Evolutionary conservation across 2,888 invertebrate genomes (phyloP).

Genomic region (Eupithecia tripunctaria): DNA sequence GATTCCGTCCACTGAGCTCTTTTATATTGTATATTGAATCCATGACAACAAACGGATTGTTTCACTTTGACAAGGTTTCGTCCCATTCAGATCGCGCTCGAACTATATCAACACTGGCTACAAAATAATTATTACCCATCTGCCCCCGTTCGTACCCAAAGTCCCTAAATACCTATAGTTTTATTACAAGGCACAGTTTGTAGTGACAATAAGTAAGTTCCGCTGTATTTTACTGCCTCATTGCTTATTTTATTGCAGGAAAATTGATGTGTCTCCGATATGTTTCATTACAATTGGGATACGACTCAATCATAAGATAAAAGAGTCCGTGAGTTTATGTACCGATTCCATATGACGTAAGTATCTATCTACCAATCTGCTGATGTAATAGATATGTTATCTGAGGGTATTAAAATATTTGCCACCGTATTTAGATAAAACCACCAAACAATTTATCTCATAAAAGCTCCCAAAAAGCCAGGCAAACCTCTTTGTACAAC

Average conservation of each 20-base stretch:
- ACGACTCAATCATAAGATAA: conserved; percentile 1
- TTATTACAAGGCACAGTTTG: conserved; percentile 25
- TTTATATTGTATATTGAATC: too few species aligned
- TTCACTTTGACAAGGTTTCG: background rate
- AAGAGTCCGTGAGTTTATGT: background rate
- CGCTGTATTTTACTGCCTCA: conserved; percentile 24
- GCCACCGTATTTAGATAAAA: background rate
- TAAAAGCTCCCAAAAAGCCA: background rate
- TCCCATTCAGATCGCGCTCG: background rate
- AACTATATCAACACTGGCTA: background rate
- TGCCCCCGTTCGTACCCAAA: background rate
- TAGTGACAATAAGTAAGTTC: conserved; percentile 28
- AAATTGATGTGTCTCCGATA: conserved; percentile 19
- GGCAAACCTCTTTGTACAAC: background rate
- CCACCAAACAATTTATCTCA: background rate
- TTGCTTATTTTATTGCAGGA: conserved; percentile 21
- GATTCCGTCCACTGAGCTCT: too few species aligned
- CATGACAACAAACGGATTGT: background rate
- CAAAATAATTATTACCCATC: background rate
- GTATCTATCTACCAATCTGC: background rate
- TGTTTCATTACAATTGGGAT: conserved; percentile 21
- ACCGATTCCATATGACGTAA: background rate
- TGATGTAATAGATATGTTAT: background rate
- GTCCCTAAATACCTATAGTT: background rate
- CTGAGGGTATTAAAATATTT: background rate